Evolutionary conservation across 2,797 vertebrate genomes (phyloP).

Genomic region (Rhinogobio ventralis): DNA sequence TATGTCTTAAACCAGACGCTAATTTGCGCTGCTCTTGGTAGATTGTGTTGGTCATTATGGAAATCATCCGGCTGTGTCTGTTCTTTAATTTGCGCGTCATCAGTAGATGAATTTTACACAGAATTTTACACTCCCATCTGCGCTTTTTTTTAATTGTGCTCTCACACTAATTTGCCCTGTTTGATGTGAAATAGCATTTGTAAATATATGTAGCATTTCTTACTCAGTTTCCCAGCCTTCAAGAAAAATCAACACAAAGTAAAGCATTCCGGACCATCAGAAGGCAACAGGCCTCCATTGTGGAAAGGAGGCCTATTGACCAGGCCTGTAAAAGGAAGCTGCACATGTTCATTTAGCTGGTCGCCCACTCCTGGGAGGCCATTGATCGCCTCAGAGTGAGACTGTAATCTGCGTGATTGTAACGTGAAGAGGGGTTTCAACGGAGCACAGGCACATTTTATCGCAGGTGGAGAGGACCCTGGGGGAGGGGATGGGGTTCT

Average conservation of each 20-base stretch:
- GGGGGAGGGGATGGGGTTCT: constrained; percentile 49
- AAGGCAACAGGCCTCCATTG: not conserved
- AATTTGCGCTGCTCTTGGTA: too few species aligned
- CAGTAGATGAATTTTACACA: too few species aligned
- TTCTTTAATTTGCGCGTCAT: too few species aligned
- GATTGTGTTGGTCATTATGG: too few species aligned
- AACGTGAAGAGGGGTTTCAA: constrained; percentile 44
- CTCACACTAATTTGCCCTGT: too few species aligned
- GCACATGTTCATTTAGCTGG: constrained; percentile 63
- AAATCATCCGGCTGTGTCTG: too few species aligned
- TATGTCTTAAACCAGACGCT: too few species aligned
- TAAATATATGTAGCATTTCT: not conserved
- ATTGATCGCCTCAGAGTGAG: constrained; percentile 61
- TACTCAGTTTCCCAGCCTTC: not conserved
- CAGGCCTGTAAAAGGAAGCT: constrained; percentile 56
- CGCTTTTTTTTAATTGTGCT: too few species aligned
- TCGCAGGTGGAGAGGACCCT: constrained; percentile 49
- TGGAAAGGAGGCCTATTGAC: constrained; percentile 57
- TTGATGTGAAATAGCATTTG: not conserved
- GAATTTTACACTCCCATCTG: too few species aligned
- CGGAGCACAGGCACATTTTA: constrained; percentile 48
- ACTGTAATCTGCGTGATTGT: constrained; percentile 59
- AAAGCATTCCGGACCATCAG: not conserved
- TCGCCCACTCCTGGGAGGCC: constrained; percentile 54
- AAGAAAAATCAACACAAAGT: not conserved